Conservation (phyloP, 2,113 vertebrate genomes). For the Aegotheles bennettii region DNA sequence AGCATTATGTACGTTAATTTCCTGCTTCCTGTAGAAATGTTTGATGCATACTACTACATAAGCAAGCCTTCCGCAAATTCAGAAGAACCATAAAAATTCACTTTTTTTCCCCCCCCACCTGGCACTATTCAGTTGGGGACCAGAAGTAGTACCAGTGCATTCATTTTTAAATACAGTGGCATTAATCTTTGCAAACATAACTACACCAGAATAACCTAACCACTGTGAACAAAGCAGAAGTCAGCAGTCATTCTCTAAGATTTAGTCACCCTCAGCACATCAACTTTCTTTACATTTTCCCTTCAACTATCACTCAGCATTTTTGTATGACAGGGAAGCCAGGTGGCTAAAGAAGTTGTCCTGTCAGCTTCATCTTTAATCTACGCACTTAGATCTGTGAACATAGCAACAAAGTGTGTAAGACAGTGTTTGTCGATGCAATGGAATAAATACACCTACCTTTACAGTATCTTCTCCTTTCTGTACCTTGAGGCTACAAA, state of each 20-base stretch:
- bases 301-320: conserved; percentile 58
- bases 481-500: conserved; percentile 34
- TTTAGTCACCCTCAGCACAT: conserved; percentile 68
- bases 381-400: conserved; percentile 64
- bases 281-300: conserved; percentile 40
- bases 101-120: conserved; percentile 33
- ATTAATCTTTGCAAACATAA: conserved; percentile 69
- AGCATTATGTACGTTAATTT: not conserved
- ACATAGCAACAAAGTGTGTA: conserved; percentile 57
- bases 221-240: conserved; percentile 59
- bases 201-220: conserved; percentile 61
- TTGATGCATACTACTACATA: not conserved
- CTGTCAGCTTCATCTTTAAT: conserved; percentile 75
- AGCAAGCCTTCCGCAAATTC: conserved; percentile 51
- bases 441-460: conserved; percentile 76
- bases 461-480: conserved; percentile 56
- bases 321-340: conserved; percentile 27
- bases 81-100: conserved; percentile 42
- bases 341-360: conserved; percentile 65
- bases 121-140: conserved; percentile 62
- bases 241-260: conserved; percentile 64
- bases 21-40: conserved; percentile 10
- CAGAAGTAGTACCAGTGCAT: conserved; percentile 14
- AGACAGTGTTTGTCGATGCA: conserved; percentile 68
- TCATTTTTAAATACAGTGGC: conserved; percentile 50